Base-by-base conservation (phyloP, 2,113 vertebrate species). In the Thalassarche chlororhynchos region DNA sequence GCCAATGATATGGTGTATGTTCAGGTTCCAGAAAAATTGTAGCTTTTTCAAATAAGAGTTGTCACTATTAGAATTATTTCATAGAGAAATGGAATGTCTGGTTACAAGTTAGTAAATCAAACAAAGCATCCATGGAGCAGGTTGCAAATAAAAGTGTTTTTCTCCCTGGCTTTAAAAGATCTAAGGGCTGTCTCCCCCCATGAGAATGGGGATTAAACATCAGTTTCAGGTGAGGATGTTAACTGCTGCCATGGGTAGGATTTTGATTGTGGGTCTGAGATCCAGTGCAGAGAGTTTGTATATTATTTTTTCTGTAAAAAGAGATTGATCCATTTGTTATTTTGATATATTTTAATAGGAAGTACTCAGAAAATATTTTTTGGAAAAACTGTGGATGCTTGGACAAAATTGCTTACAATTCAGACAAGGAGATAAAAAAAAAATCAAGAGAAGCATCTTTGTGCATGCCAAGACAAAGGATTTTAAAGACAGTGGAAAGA, bases 181-280 rank as follows among this genome's bases (percentile, higher is more conserved):
- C 31, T 34, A 47, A 88, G 24, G 12, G 4, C 17, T 57, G 4
- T 49, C 9, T 80, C 2, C 2, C 17, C 12, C 0, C 1, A 0
- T 72, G 52, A 80, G 32, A 23, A 29, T 51, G n/a, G 13, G 17
- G 28, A 70, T 55, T 64, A 87, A 75, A 17, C 10, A 51, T 24
- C 12, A 26, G 10, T 49, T 86, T 84, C 34, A 61, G 10, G 11
- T 86, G 31, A 87, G 25, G 25, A 42, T 58, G 21, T 69, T 77
- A n/a, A 19, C 40, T 80, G 28, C 44, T 74, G 4, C 36, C 16
- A 19, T 12, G 28, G 29, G 17, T 76, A 47, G 8, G 10, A 47
- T 71, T 93, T 87, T 93, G 34, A 31, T 61, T 84, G 19, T 71
- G 19, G 8, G 6, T 60, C 71, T 17, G 29, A 78, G 38, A 65